Percentiles rank a stretch among this genome's conserved stretches.
Conservation (phyloP, 2,113 vertebrate genomes). For the Nycticryphes semicollaris region DNA sequence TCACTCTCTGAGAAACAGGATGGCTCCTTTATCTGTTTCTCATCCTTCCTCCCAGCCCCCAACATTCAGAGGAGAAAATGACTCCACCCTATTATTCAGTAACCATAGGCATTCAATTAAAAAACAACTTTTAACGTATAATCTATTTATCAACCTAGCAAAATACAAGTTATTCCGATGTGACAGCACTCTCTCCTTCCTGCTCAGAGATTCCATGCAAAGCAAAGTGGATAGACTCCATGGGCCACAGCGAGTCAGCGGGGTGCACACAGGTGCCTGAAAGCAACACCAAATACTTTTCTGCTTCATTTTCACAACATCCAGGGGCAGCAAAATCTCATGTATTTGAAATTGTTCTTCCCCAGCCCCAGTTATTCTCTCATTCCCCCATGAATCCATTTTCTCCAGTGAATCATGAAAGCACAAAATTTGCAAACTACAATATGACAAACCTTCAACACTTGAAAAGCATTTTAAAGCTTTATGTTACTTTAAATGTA, state of each 20-base stretch:
- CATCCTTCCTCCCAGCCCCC: neutral
- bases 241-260: fast-evolving
- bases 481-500: neutral
- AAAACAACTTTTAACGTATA: neutral
- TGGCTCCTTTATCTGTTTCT: neutral
- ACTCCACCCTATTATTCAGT: neutral
- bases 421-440: neutral
- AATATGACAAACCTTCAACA: neutral
- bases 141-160: neutral
- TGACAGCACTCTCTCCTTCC: neutral
- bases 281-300: neutral
- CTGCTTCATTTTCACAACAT: neutral
- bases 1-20: neutral
- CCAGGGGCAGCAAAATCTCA: neutral
- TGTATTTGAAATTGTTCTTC: neutral
- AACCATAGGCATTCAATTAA: neutral
- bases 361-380: neutral
- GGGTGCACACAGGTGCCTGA: fast-evolving
- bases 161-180: neutral
- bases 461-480: neutral
- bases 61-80: neutral
- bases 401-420: neutral
- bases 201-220: neutral
- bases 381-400: neutral
- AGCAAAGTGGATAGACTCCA: neutral